A percentile compares a stretch with the other conserved stretches of the same genome.
phyloP scores from a whole-genome alignment of 2,113 vertebrate species.

The Alaudala cheleensis region DNA sequence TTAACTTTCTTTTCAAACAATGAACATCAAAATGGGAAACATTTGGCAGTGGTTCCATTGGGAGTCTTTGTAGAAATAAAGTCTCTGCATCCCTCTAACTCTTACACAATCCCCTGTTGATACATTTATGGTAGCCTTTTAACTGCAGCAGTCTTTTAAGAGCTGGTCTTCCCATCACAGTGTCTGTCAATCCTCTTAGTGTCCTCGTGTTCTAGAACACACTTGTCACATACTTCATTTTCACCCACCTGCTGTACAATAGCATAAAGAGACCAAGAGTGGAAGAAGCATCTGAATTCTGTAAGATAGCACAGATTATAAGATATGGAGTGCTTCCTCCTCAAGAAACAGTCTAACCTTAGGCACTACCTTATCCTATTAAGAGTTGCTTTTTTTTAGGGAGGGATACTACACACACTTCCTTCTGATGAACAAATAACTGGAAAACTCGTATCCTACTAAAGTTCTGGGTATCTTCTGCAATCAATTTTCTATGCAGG shows the following conservation, averaged over 20 bases:
- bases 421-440: neutral
- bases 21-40: neutral
- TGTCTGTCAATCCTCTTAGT: neutral
- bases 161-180: neutral
- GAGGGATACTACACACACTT: neutral
- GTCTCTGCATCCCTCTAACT: neutral
- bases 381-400: neutral
- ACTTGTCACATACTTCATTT: neutral
- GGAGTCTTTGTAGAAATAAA: neutral
- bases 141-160: neutral
- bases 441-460: neutral
- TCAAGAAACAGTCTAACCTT: neutral
- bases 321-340: neutral
- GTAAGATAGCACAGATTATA: neutral
- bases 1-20: conserved; percentile 37
- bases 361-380: neutral
- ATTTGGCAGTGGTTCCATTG: conserved; percentile 1
- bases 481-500: neutral
- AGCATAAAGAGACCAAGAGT: neutral
- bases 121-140: neutral
- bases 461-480: neutral
- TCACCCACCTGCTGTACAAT: neutral
- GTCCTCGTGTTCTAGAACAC: neutral
- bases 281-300: neutral
- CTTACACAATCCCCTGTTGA: neutral